A percentile compares a stretch with the other conserved stretches of the same genome.
Evolutionary conservation across 2,888 invertebrate genomes (phyloP).

Genomic region (Ennomos erosarius): DNA sequence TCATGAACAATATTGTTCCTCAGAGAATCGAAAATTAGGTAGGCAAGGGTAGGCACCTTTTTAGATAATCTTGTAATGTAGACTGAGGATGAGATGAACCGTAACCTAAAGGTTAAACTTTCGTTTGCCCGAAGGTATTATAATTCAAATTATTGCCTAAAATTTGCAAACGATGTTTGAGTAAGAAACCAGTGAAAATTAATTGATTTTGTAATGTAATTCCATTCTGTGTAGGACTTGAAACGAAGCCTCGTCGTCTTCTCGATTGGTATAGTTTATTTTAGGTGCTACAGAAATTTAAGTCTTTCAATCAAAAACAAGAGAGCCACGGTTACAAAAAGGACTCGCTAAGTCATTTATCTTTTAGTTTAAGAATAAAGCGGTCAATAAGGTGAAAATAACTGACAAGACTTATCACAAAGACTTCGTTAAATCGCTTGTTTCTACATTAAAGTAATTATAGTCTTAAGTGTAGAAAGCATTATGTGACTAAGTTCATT

Average conservation of each 20-base stretch:
- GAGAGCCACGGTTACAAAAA: conserved; percentile 14
- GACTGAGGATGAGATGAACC: conserved; percentile 20
- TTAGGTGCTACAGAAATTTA: conserved; percentile 16
- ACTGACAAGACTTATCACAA: conserved; percentile 3
- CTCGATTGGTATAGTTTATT: conserved; percentile 24
- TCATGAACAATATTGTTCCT: conserved; percentile 24
- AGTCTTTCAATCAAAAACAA: conserved; percentile 14
- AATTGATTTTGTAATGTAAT: conserved; percentile 40
- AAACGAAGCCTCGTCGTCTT: conserved; percentile 24
- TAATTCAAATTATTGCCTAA: conserved; percentile 40
- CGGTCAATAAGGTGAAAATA: conserved; percentile 6
- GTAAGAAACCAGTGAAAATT: conserved; percentile 41
- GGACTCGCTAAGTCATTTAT: conserved; percentile 5
- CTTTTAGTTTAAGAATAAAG: conserved; percentile 10
- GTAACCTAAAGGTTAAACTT: conserved; percentile 26
- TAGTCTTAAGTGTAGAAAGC: conserved; percentile 5
- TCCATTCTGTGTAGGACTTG: conserved; percentile 38
- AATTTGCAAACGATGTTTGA: conserved; percentile 37
- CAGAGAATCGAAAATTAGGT: conserved; percentile 24
- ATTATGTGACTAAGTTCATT: conserved; percentile 37
- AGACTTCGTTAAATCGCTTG: background rate
- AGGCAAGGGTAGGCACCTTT: conserved; percentile 16
- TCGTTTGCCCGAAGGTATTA: conserved; percentile 32
- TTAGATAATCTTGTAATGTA: conserved; percentile 1
- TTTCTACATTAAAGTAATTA: background rate